Conservation (phyloP, 2,797 vertebrate species). For the Premnoplex brunnescens region DNA sequence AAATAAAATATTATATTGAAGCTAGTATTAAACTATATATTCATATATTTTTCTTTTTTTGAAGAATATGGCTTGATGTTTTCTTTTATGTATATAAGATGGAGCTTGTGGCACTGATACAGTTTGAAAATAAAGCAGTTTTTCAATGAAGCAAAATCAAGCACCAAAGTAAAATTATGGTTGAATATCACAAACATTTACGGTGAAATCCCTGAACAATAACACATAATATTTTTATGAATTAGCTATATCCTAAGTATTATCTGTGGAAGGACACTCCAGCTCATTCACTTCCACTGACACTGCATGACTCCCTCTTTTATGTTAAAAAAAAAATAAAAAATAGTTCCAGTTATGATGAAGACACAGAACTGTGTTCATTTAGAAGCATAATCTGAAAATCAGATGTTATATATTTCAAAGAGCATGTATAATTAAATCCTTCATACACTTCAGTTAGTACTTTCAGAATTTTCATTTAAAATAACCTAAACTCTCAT, state of each 20-base stretch:
- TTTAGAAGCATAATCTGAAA: background rate
- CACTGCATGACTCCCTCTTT: background rate
- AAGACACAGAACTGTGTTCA: background rate
- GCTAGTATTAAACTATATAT: background rate
- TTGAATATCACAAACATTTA: background rate
- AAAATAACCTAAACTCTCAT: background rate
- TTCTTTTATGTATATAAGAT: background rate
- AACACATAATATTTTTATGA: background rate
- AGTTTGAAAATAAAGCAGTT: slow-evolving; percentile 24
- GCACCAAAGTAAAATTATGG: background rate
- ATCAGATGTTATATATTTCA: background rate
- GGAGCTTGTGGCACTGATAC: background rate
- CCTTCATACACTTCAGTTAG: background rate
- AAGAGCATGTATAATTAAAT: background rate
- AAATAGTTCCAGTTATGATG: background rate
- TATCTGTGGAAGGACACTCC: background rate
- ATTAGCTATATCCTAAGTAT: background rate
- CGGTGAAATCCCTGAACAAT: background rate
- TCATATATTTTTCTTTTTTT: background rate
- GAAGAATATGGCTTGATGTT: background rate
- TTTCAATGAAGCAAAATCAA: slow-evolving; percentile 5
- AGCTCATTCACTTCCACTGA: background rate
- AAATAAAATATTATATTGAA: background rate
- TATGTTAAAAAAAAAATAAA: background rate
- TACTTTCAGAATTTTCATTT: background rate